phyloP scores from a whole-genome alignment of 2,888 invertebrate genomes.

The Drosophila nr. perissopoda region DNA sequence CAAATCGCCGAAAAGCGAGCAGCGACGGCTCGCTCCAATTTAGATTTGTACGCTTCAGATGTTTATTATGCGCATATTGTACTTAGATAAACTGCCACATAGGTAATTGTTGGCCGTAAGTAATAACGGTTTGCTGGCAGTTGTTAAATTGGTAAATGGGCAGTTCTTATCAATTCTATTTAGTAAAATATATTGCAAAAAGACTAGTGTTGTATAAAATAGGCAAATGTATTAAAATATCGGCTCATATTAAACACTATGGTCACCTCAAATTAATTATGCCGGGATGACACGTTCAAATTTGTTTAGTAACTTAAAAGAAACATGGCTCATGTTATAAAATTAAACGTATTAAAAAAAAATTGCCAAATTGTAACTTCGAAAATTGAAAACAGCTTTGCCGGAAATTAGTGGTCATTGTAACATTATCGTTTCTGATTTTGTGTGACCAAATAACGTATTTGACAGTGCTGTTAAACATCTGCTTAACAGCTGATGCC shows the following conservation, averaged over 20 bases:
- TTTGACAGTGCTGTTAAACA: constrained; percentile 28
- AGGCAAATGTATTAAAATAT: constrained; percentile 12
- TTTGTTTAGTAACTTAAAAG: not conserved
- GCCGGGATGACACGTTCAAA: constrained; percentile 12
- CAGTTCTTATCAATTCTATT: constrained; percentile 53
- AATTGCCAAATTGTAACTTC: not conserved
- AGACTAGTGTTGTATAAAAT: constrained; percentile 41
- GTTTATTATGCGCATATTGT: constrained; percentile 24
- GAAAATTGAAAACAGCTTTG: not conserved
- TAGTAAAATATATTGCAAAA: constrained; percentile 53
- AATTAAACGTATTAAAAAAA: not conserved
- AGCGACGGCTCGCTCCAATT: constrained; percentile 20
- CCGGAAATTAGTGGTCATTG: constrained; percentile 5
- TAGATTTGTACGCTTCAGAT: constrained; percentile 13
- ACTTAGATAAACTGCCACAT: constrained; percentile 15
- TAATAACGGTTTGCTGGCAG: constrained; percentile 39
- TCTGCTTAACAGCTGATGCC: constrained; percentile 14
- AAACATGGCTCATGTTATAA: not conserved
- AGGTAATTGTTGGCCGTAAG: not conserved
- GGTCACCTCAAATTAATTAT: constrained; percentile 29
- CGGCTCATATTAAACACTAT: constrained; percentile 5
- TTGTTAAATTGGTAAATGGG: constrained; percentile 28
- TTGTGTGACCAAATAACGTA: constrained; percentile 4
- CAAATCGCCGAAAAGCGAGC: constrained; percentile 53
- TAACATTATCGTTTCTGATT: not conserved